Evolutionary conservation across 2,797 vertebrate genomes (phyloP), one percentile per base, ranked within the genome.

Genomic region (Sebastes vulpes): DNA sequence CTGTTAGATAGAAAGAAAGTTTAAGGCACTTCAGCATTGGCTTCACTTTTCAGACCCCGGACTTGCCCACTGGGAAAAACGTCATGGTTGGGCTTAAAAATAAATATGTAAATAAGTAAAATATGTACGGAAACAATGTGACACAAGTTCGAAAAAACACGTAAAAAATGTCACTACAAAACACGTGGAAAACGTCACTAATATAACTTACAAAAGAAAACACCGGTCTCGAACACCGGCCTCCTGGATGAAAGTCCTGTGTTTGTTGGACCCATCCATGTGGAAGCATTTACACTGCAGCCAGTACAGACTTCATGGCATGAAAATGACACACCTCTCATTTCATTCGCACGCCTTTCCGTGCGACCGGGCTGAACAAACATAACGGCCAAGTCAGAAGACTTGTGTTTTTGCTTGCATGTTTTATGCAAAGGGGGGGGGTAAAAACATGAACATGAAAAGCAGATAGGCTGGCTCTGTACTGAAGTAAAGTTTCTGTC

Each of bases 371-470:
- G 46, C 46, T n/a, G 46, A 50, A 79, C n/a, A 67, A 75, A 77
- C 52, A 42, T 0, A 35, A 68, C 6, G 5, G 50, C 56, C 25
- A 52, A 68, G 73, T 46, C 71, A 77, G 32, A 28, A 50, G n/a
- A 66, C 53, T 32, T 29, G 14, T 66, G 32, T 11, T 60, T 29
- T 3, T 3, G 64, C 25, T 5, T 69, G 63, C 25, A 58, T 1
- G 9, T 59, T 52, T 31, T 25, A 46, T 35, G 16, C 7, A 18
- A 26, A 31, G 18, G 26, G 26, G 25, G 25, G 59, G 23, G 25
- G 25, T 25, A 20, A 42, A 82, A 81, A 35, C 46, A 77, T 32
- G 20, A 31, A 60, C 26, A 79, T 38, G 23, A 64, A n/a, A 20
- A 72, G 25, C 8, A 35, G 14, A 75, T 21, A 29, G 48, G 26